phyloP scores from a whole-genome alignment of 2,113 vertebrate species.

The Falco punctatus region DNA sequence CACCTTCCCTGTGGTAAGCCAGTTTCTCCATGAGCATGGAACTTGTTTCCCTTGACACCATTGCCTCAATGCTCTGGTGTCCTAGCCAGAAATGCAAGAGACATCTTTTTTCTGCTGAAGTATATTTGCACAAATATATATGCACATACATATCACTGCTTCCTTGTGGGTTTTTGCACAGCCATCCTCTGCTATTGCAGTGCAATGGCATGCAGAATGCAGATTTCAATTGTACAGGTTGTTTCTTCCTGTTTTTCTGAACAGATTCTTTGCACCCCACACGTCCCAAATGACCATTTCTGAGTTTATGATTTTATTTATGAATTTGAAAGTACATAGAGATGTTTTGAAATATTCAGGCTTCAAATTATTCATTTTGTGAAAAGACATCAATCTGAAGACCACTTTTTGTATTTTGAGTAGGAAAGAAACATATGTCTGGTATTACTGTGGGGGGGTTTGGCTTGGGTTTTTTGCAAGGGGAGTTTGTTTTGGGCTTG shows the following conservation, averaged over 20 bases:
- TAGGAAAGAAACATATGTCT: not conserved
- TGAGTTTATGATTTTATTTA: not conserved
- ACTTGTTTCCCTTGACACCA: not conserved
- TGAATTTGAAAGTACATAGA: not conserved
- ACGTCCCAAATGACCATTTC: not conserved
- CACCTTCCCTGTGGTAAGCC: not conserved
- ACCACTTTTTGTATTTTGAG: not conserved
- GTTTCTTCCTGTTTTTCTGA: not conserved
- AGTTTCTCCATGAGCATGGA: not conserved
- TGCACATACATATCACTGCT: not conserved
- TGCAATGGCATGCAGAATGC: not conserved
- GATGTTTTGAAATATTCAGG: not conserved
- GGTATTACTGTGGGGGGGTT: accelerated
- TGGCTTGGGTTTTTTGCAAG: not conserved
- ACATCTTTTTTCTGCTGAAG: not conserved
- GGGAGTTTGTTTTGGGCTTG: not conserved
- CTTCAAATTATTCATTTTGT: not conserved
- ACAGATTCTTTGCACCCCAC: not conserved
- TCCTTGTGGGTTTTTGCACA: not conserved
- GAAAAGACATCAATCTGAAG: not conserved
- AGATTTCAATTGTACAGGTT: not conserved
- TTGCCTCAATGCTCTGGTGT: not conserved
- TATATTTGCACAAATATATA: not conserved
- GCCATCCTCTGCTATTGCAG: not conserved
- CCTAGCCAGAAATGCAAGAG: not conserved